Percentiles rank a stretch among this genome's conserved stretches.
phyloP scores from a whole-genome alignment of 92 coral and sea anemone species.

The Umimayanthus chanpuru region DNA sequence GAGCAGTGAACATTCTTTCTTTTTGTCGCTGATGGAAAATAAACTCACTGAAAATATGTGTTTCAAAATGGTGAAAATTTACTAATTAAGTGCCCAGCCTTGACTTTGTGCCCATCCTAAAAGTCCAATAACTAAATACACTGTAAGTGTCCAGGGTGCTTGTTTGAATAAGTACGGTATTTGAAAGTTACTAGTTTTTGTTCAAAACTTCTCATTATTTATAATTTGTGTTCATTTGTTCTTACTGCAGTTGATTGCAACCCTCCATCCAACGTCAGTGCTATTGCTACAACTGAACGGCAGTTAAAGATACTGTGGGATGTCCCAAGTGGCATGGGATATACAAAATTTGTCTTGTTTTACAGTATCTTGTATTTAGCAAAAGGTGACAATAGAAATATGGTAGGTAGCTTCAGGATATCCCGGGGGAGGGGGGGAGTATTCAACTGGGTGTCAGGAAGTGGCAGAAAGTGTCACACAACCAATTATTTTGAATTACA shows the following conservation, averaged over 20 bases:
- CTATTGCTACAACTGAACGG: neutral
- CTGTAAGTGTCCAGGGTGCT: too few relatives aligned
- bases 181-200: neutral
- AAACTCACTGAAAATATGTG: too few relatives aligned
- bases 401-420: neutral
- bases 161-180: neutral
- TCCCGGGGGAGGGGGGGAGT: too few relatives aligned
- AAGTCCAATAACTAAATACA: too few relatives aligned
- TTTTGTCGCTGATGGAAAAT: too few relatives aligned
- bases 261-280: neutral
- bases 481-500: too few relatives aligned
- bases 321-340: conserved; percentile 3
- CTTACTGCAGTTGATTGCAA: neutral
- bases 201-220: neutral
- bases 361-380: conserved; percentile 13
- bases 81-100: too few relatives aligned
- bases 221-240: neutral
- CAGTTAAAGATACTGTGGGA: neutral
- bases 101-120: too few relatives aligned
- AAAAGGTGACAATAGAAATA: neutral
- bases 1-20: too few relatives aligned
- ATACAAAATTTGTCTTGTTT: neutral
- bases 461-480: too few relatives aligned
- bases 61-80: too few relatives aligned
- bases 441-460: too few relatives aligned